A percentile compares a stretch with the other conserved stretches of the same genome.
These are phyloP conservation scores for Colaptes auratus DNA, from an alignment of 2,113 vertebrate genomes.

Conservation along the genomic window DNA sequence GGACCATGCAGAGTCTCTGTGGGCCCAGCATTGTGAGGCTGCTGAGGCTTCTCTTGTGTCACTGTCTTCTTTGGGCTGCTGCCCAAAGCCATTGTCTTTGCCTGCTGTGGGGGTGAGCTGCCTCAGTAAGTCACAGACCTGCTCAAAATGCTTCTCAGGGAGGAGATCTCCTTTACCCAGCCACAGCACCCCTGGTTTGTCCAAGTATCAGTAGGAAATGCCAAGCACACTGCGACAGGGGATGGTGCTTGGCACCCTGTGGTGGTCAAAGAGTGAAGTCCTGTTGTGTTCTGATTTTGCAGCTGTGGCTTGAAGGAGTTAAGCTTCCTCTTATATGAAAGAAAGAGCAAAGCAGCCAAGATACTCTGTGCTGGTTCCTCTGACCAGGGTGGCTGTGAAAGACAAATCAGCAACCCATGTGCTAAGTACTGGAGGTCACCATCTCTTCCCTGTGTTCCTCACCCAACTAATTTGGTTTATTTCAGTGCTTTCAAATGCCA, in stretches of 20 bases:
- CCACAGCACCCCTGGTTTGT: not conserved
- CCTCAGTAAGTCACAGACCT: not conserved
- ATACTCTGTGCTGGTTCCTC: not conserved
- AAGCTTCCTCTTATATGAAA: not conserved
- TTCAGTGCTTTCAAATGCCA: not conserved
- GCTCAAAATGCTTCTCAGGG: fast-evolving
- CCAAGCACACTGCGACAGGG: fast-evolving
- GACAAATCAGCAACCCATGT: fast-evolving
- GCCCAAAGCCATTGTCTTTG: not conserved
- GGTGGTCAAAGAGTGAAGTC: not conserved
- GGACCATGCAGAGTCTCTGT: fast-evolving
- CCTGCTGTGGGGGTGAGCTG: not conserved
- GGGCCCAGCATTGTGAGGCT: fast-evolving
- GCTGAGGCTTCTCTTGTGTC: not conserved
- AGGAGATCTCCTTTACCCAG: not conserved
- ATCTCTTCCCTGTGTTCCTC: not conserved
- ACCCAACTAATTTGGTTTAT: not conserved
- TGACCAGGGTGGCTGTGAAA: not conserved
- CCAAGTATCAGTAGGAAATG: not conserved
- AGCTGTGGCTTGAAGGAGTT: not conserved
- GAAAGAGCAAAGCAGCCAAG: not conserved
- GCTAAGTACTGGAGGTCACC: fast-evolving
- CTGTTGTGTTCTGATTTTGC: fast-evolving
- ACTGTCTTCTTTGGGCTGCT: not conserved
- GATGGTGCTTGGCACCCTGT: not conserved